phyloP scores from a whole-genome alignment of 1,140 invertebrate genomes.

The Holcopasites calliopsidis region DNA sequence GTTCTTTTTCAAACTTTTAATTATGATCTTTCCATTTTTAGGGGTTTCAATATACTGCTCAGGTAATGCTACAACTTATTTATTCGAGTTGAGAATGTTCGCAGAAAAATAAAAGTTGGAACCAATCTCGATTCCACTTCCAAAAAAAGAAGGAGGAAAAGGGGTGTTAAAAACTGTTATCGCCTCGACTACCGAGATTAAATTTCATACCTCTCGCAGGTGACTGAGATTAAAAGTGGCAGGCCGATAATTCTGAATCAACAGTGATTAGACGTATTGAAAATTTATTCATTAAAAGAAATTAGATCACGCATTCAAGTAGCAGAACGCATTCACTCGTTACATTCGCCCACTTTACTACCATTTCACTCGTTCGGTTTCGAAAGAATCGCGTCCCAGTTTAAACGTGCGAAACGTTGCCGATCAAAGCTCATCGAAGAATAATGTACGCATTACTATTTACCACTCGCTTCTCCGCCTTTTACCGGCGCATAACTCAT shows the following conservation, averaged over 20 bases:
- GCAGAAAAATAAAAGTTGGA: neutral
- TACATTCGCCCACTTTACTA: too few species aligned
- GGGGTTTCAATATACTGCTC: too few species aligned
- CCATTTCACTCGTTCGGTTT: too few species aligned
- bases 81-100: too few species aligned
- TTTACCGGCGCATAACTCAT: too few species aligned
- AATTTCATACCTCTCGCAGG: too few species aligned
- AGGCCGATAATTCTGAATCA: neutral
- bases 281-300: neutral
- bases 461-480: neutral
- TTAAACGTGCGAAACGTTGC: slow-evolving; percentile 34
- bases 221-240: neutral
- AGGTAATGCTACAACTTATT: too few species aligned
- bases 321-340: too few species aligned
- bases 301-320: too few species aligned
- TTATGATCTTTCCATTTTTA: too few species aligned
- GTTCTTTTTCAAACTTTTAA: too few species aligned
- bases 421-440: slow-evolving; percentile 61
- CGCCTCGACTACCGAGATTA: neutral
- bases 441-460: slow-evolving; percentile 31
- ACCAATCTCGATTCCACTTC: neutral
- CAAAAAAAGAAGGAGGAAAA: neutral
- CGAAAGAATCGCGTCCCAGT: neutral
- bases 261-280: neutral
- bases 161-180: neutral